Base-by-base conservation (phyloP, 2,888 invertebrate genomes). In the Adineta ricciae region DNA sequence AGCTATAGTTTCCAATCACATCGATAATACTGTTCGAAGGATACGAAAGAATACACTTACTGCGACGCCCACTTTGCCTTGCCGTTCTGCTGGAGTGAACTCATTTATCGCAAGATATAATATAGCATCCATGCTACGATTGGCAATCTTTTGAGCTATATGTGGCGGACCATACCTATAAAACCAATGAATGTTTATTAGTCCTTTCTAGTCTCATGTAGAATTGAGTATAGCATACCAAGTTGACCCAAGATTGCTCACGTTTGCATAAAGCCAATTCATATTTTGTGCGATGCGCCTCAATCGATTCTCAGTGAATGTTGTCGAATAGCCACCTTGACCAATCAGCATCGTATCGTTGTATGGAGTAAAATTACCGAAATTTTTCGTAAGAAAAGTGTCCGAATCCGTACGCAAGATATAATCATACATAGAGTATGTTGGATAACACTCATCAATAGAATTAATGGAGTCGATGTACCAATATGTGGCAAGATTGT, bases 391-490 rank as follows among this genome's bases (percentile, higher is more conserved):
- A 36, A 86, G 50, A 84, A 86, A 86, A 19, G 83, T 64, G 52
- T 86, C 86, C 32, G 83, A 56, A 84, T 86, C 86, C n/a, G 82
- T 72, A 9, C 84, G 56, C 24, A 86, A 46, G 2, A 86, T 32
- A 73, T 49, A 86, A 64, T 86, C 52, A 72, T 78, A 86, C n/a
- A 83, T 72, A 41, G 84, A n/a, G 27, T 83, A 82, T 24, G 82
- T 41, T 21, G 41, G 27, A 56, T 86, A 86, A 36, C 86, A 84
- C 16, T 86, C 86, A 56, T 54, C 73, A n/a, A 73, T 78, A 16
- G 82, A 50, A 50, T 84, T 73, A 38, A 86, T 84, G 14, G 86
- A 86, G 52, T 86, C 86, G 1, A 86, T n/a, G 83, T 86, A 86
- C n/a, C 38, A 41, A 50, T 86, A 84, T 16, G 11, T 73, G 38